Conservation (phyloP, 2,113 vertebrate genomes). For the Ovis canadensis region DNA sequence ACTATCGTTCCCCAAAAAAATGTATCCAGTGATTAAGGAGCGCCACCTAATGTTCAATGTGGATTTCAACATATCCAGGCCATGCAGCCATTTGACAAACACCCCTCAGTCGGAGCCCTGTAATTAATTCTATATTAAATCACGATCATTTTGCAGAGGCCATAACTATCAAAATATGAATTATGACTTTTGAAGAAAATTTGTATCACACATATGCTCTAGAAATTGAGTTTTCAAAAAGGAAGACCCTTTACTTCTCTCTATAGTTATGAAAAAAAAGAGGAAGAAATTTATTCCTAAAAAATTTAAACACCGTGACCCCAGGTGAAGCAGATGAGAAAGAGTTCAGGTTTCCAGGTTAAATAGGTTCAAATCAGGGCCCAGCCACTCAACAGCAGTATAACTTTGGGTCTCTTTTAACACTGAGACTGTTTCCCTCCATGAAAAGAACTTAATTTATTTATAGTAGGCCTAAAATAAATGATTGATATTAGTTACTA, state of each 20-base stretch:
- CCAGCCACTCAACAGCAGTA: not conserved
- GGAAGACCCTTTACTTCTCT: not conserved
- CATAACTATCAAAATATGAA: not conserved
- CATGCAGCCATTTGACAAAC: not conserved
- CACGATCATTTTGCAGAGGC: not conserved
- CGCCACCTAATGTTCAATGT: slow-evolving; percentile 73
- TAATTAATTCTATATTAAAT: not conserved
- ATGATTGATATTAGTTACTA: not conserved
- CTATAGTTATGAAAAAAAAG: not conserved
- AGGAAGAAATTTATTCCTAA: not conserved
- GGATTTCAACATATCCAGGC: not conserved
- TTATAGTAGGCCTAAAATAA: not conserved
- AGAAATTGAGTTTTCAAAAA: not conserved
- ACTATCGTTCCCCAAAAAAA: not conserved
- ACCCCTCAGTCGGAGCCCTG: not conserved
- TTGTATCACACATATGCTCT: not conserved
- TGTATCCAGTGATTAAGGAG: not conserved
- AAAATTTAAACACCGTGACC: not conserved
- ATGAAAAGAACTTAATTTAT: not conserved
- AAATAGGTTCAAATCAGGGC: not conserved
- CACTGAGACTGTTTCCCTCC: not conserved
- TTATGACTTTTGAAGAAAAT: not conserved
- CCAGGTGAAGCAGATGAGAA: not conserved
- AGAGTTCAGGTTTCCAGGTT: not conserved
- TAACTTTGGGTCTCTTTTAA: not conserved